phyloP scores from a whole-genome alignment of 92 coral and sea anemone genomes.

The Epizoanthus rinbou region DNA sequence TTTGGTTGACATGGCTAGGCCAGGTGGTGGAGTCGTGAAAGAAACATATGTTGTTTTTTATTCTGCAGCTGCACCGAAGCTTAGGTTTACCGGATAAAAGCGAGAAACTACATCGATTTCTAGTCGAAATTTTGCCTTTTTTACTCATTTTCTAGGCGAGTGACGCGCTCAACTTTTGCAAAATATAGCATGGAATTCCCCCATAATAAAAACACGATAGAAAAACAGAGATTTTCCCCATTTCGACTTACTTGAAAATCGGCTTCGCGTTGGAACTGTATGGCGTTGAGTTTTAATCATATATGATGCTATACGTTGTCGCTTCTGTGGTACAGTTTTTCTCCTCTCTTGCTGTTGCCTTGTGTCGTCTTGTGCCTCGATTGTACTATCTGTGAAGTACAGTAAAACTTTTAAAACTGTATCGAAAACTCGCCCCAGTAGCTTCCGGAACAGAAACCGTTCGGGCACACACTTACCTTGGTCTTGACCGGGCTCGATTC shows the following conservation, averaged over 20 bases:
- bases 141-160: slow-evolving; percentile 12
- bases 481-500: slow-evolving; percentile 47
- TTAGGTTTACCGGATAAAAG: slow-evolving; percentile 91
- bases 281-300: slow-evolving; percentile 92
- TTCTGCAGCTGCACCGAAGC: slow-evolving; percentile 89
- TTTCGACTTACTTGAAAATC: slow-evolving; percentile 82
- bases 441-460: slow-evolving; percentile 70
- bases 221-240: slow-evolving; percentile 65
- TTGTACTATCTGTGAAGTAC: slow-evolving; percentile 52
- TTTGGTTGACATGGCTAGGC: slow-evolving; percentile 71
- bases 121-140: slow-evolving; percentile 56
- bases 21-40: slow-evolving; percentile 84
- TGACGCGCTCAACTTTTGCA: slow-evolving; percentile 33
- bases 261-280: slow-evolving; percentile 80
- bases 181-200: slow-evolving; percentile 14
- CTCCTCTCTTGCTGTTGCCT: slow-evolving; percentile 63
- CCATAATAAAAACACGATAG: slow-evolving; percentile 42
- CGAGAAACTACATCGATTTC: slow-evolving; percentile 66
- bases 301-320: slow-evolving; percentile 92
- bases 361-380: slow-evolving; percentile 29
- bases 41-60: slow-evolving; percentile 94
- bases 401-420: slow-evolving; percentile 48
- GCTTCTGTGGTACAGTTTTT: slow-evolving; percentile 75
- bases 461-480: slow-evolving; percentile 63
- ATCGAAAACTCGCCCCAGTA: slow-evolving; percentile 73